Evolutionary conservation across 35 echinoderm and acorn worm genomes (phyloP), one percentile per base, ranked within the genome.

Genomic region (Apostichopus japonicus): DNA sequence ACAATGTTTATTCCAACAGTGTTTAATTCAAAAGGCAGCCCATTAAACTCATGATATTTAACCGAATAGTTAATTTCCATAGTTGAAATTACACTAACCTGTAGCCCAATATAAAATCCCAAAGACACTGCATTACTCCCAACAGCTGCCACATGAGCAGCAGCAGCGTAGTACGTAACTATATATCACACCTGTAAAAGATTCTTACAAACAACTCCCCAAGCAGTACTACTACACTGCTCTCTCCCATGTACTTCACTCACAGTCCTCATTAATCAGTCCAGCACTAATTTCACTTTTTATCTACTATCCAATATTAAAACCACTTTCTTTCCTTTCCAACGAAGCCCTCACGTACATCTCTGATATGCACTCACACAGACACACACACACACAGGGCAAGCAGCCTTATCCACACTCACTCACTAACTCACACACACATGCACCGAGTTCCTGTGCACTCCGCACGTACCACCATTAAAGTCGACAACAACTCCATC

Each of bases 401-500:
- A 24, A 1, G 15, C 55, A n/a, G 17, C 54, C 81, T 84, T 19
- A 75, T 75, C 71, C 71, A 75, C 6, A 75, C 55, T 84, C 78
- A 14, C 23, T 51, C 27, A 14, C 53, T 54, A 52, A 5, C 54
- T 53, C 81, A 84, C 81, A 84, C 81, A 59, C 81, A 84, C 10
- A 23, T 53, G 16, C 24, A 8, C 21, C 8, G 17, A 84, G 81
- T 84, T 57, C 56, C 81, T 23, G 55, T 84, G 81, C 54, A 84
- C 81, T 84, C 81, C 23, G 55, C 54, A 57, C 81, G 21, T 75
- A 84, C 81, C 81, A 84, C 81, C 81, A 84, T 84, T 56, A 57
- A 58, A 84, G 81, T 84, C 81, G 6, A 84, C 81, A 84, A 84
- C 81, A 84, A 84, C 81, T 84, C 81, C 54, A 51, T 58, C 17